Evolutionary conservation across 2,888 invertebrate genomes (phyloP).

Genomic region (Xestia c-nigrum): DNA sequence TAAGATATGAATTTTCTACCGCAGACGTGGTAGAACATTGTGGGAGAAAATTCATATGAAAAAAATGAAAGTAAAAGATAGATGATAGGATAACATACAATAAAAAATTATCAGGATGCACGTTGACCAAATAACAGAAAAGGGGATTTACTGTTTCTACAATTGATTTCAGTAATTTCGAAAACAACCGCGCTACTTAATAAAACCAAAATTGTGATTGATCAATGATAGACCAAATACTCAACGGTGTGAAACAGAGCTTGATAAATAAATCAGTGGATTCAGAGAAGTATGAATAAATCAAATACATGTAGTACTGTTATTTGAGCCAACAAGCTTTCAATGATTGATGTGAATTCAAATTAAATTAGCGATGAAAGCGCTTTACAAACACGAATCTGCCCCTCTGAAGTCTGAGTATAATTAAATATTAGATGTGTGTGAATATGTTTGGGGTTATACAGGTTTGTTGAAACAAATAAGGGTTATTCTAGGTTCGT

Average conservation of each 20-base stretch:
- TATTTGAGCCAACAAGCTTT: conserved; percentile 36
- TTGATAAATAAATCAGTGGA: conserved; percentile 30
- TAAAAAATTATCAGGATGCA: neutral
- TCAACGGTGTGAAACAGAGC: conserved; percentile 6
- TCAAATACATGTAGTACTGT: conserved; percentile 32
- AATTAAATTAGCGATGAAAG: conserved; percentile 48
- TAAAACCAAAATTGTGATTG: conserved; percentile 21
- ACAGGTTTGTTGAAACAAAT: conserved; percentile 25
- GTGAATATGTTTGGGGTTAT: neutral
- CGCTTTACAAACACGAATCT: conserved; percentile 16
- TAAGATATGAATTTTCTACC: too few species aligned
- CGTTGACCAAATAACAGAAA: neutral
- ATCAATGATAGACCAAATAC: conserved; percentile 10
- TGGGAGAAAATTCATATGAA: too few species aligned
- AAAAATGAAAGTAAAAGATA: too few species aligned
- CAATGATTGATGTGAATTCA: conserved; percentile 50
- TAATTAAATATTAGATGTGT: conserved; percentile 22
- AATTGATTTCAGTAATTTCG: neutral
- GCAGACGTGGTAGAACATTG: too few species aligned
- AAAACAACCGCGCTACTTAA: neutral
- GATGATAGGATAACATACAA: too few species aligned
- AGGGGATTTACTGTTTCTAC: neutral
- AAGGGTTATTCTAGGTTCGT: neutral
- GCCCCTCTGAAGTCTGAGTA: conserved; percentile 7
- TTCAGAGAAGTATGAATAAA: conserved; percentile 38